A percentile compares a stretch with the other conserved stretches of the same genome.
These are phyloP conservation scores for Diaphora mendica DNA, from an alignment of 2,888 invertebrate genomes.

Conservation along the genomic window DNA sequence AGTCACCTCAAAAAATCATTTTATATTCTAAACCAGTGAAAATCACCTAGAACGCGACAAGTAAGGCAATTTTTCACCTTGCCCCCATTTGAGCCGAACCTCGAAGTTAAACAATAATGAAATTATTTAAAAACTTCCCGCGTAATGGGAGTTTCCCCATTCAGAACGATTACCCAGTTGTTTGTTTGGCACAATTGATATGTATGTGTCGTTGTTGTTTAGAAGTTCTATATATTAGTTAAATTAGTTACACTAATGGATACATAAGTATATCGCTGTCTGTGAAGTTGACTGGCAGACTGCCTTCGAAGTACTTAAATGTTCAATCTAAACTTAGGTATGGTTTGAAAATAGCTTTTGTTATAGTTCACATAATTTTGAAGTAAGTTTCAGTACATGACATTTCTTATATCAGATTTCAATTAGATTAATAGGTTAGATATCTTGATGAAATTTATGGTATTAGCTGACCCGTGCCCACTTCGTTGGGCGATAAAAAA, in stretches of 20 bases:
- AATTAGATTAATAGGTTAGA: neutral
- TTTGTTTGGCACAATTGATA: constrained; percentile 43
- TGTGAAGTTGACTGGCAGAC: neutral
- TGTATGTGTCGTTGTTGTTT: constrained; percentile 22
- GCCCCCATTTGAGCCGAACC: constrained; percentile 39
- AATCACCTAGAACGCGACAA: constrained; percentile 45
- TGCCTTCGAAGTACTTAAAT: neutral
- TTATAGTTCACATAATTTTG: neutral
- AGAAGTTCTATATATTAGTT: neutral
- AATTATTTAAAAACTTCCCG: constrained; percentile 54
- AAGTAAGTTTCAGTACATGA: neutral
- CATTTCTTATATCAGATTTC: neutral
- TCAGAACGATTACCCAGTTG: constrained; percentile 42
- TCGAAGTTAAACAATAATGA: constrained; percentile 54
- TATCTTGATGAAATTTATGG: too few relatives aligned
- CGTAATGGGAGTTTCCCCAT: constrained; percentile 43
- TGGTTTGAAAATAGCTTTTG: neutral
- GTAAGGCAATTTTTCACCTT: constrained; percentile 48
- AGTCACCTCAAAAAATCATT: constrained; percentile 40
- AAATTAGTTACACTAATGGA: neutral
- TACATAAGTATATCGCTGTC: neutral
- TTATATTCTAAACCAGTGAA: constrained; percentile 47
- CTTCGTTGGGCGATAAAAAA: too few relatives aligned
- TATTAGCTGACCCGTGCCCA: too few relatives aligned
- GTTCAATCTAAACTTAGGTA: neutral